These are phyloP conservation scores for Sinohyriopsis cumingii DNA, from an alignment of 2,888 invertebrate genomes.

Conservation along the genomic window DNA sequence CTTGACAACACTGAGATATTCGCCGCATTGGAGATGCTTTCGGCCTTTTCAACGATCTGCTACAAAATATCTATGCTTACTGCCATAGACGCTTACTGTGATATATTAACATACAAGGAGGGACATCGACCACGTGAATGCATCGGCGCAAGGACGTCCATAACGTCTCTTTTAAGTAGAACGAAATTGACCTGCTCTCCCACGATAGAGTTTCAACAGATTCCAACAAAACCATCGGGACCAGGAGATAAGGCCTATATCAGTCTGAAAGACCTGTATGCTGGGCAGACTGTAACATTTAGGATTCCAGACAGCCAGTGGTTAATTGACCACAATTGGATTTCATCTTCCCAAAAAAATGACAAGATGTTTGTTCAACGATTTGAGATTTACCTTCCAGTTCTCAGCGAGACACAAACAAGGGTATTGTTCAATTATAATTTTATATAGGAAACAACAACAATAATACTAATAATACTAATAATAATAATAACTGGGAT, in stretches of 20 bases:
- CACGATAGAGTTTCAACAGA: background rate
- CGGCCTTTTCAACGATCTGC: background rate
- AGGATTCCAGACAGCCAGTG: background rate
- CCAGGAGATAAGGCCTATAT: slow-evolving; percentile 2
- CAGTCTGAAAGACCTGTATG: background rate
- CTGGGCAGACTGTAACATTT: background rate
- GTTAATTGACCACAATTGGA: slow-evolving; percentile 1
- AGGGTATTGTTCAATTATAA: background rate
- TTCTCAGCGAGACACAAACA: background rate
- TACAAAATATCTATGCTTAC: background rate
- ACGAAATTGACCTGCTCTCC: background rate
- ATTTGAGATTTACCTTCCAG: slow-evolving; percentile 3
- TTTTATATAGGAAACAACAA: too few relatives aligned
- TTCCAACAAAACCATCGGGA: background rate
- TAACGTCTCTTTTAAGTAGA: background rate
- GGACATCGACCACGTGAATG: background rate
- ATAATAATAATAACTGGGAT: too few relatives aligned
- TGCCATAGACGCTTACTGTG: slow-evolving; percentile 3
- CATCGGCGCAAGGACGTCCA: background rate
- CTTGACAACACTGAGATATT: background rate
- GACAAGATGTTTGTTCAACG: slow-evolving; percentile 1
- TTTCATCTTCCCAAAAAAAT: background rate
- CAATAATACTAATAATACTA: too few relatives aligned
- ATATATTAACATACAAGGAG: slow-evolving; percentile 3
- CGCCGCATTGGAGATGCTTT: background rate